phyloP scores from a whole-genome alignment of 1,140 invertebrate species.

The Chionoecetes opilio region DNA sequence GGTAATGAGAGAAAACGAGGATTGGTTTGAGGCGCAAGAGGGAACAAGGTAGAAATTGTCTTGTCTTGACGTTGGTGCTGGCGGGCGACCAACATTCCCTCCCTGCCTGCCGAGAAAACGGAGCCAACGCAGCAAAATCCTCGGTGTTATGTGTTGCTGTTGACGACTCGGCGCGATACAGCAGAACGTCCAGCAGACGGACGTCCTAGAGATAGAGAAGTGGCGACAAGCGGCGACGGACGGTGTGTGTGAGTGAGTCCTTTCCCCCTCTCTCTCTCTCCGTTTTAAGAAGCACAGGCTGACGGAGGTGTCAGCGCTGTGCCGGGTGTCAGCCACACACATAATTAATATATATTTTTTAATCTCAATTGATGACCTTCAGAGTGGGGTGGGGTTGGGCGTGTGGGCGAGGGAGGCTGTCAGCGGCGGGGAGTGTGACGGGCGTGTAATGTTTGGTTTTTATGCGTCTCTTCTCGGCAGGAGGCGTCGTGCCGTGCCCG shows the following conservation, averaged over 20 bases:
- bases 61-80: neutral
- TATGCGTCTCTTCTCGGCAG: neutral
- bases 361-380: neutral
- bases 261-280: no score
- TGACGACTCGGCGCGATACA: neutral
- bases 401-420: neutral
- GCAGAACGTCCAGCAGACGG: neutral
- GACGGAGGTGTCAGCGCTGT: no score
- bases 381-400: neutral
- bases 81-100: slow-evolving; percentile 20
- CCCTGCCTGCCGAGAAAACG: neutral
- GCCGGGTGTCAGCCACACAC: no score
- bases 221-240: no score
- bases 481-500: neutral
- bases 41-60: neutral
- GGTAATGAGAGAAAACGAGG: neutral
- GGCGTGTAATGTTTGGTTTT: neutral
- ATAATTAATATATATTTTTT: no score
- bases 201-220: no score
- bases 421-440: neutral
- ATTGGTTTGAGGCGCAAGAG: no score
- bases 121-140: neutral
- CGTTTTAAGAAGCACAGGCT: no score
- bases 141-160: neutral
- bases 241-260: no score